A percentile compares a stretch with the other conserved stretches of the same genome.
Evolutionary conservation across 2,113 vertebrate genomes (phyloP).

Genomic region (Ophthalmolycus amberensis): DNA sequence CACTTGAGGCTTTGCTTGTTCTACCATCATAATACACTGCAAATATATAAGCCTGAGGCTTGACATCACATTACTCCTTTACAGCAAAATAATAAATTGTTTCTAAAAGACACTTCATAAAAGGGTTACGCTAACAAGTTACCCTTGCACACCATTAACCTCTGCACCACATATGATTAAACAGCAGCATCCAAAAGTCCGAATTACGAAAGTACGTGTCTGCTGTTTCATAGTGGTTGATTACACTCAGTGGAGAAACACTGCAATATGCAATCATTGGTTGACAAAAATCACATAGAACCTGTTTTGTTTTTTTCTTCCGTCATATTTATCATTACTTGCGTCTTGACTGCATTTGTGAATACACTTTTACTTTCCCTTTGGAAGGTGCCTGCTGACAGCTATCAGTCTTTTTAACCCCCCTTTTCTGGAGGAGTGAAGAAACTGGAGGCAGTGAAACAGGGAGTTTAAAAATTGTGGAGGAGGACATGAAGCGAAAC

Average conservation of each 20-base stretch:
- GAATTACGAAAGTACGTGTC: not conserved
- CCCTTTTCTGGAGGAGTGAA: constrained; percentile 30
- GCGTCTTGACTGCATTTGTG: constrained; percentile 6
- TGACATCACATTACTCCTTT: not conserved
- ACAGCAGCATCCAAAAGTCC: not conserved
- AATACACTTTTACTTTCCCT: constrained; percentile 30
- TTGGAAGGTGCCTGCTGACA: constrained; percentile 12
- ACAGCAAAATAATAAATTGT: not conserved
- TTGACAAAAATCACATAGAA: not conserved
- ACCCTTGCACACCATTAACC: constrained; percentile 15
- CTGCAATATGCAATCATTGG: not conserved
- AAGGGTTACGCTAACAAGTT: not conserved
- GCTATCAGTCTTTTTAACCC: constrained; percentile 27
- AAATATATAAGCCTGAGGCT: not conserved
- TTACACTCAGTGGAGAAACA: constrained; percentile 6
- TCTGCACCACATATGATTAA: not conserved
- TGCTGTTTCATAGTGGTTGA: not conserved
- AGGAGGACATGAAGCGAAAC: constrained; percentile 46
- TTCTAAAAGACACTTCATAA: not conserved
- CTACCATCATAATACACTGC: not conserved
- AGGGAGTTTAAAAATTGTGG: constrained; percentile 39
- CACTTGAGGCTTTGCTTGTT: not conserved
- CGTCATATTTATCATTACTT: not conserved
- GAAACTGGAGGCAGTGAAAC: constrained; percentile 36
- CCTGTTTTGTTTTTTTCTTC: not conserved